These are phyloP conservation scores for Cryptus viduatorius DNA, from an alignment of 2,888 invertebrate genomes.

Conservation along the genomic window DNA sequence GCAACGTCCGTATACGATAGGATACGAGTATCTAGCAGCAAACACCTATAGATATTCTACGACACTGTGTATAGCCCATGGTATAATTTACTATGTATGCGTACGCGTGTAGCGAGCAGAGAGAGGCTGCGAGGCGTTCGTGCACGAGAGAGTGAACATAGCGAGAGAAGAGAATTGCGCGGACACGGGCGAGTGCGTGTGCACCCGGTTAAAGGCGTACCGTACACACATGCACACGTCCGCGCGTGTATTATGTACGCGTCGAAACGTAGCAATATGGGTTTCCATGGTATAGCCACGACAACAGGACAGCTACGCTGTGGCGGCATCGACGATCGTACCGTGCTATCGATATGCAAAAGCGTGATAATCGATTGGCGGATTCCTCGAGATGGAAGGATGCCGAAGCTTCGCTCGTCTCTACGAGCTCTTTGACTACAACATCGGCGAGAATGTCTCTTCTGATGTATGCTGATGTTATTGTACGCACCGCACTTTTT, in stretches of 20 bases:
- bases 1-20: slow-evolving; percentile 4
- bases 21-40: slow-evolving; percentile 10
- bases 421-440: slow-evolving; percentile 24
- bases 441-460: background rate
- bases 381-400: slow-evolving; percentile 81
- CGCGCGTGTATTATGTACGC: slow-evolving; percentile 10
- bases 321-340: slow-evolving; percentile 37
- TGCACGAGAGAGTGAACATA: slow-evolving; percentile 67
- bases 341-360: slow-evolving; percentile 81
- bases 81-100: slow-evolving; percentile 54
- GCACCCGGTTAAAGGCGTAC: slow-evolving; percentile 65
- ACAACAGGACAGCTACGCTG: slow-evolving; percentile 36
- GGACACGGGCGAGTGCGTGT: slow-evolving; percentile 67
- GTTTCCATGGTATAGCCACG: slow-evolving; percentile 14
- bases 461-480: background rate
- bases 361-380: slow-evolving; percentile 83
- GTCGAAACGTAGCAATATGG: slow-evolving; percentile 23
- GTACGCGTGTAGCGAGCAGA: slow-evolving; percentile 52
- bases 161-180: slow-evolving; percentile 64
- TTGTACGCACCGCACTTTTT: background rate
- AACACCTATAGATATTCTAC: slow-evolving; percentile 18
- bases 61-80: slow-evolving; percentile 24
- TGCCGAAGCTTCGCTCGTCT: background rate
- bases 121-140: slow-evolving; percentile 61
- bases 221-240: slow-evolving; percentile 18